Base-by-base conservation (phyloP, 2,113 vertebrate genomes). In the Heloderma charlesbogerti region DNA sequence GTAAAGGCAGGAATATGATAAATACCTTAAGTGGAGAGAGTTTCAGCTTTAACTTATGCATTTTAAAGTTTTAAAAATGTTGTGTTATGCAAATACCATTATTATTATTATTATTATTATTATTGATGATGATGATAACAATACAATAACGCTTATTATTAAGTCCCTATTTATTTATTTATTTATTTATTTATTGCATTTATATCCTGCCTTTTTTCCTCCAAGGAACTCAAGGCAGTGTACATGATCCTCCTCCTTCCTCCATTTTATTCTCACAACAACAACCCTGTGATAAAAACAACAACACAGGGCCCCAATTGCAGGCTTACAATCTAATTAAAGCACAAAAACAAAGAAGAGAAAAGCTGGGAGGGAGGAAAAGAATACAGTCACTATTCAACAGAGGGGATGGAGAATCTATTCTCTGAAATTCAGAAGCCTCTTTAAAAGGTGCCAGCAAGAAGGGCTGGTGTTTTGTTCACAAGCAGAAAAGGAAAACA, bases 391-490 rank as follows among this genome's bases (percentile, higher is more conserved):
- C 37, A 66, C 34, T 25, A 66, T 88, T 25, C 74, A 77, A 78
- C n/a, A 79, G 29, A 75, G 25, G 6, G 40, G 9, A 12, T 27
- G 4, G 43, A 66, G 43, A 29, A 31, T 31, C 1, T 40, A 18
- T 22, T 54, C 45, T 34, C 37, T 31, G 22, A 72, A 74, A 72
- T 93, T 92, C 88, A 92, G 94, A 72, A 94, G 74, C 78, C 84
- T 91, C 84, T 95, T 96, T 95, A 95, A 89, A 91, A 94, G 45
- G n/a, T 95, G 92, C 74, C 86, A 93, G 84, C 88, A 94, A 87
- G 48, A 94, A 93, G 90, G 84, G 1, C 92, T 93, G 92, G 54
- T 91, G 86, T 93, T 93, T 20, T 94, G 92, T 94, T 84, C 90
- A 93, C 69, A 94, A 92, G 60, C 88, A 93, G 34, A 94, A 78